Conservation (phyloP, 2,888 invertebrate species). For the Lacanobia oleracea region DNA sequence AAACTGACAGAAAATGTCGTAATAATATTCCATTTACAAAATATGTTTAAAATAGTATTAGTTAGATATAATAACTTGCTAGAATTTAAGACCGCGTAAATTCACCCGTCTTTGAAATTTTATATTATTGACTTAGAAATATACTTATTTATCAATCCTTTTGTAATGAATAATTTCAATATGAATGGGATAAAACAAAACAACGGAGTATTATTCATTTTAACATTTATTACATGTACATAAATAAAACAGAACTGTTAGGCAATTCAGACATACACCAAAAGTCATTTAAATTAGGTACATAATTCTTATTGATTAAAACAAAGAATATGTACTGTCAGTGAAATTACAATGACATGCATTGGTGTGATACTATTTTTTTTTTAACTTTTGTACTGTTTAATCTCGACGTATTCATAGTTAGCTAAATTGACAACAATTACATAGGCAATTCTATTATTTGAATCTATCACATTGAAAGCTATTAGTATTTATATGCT, state of each 20-base stretch:
- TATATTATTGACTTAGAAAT: conserved; percentile 91
- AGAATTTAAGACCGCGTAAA: conserved; percentile 87
- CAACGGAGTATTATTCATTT: conserved; percentile 74
- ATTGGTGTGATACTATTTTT: conserved; percentile 22
- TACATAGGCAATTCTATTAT: conserved; percentile 22
- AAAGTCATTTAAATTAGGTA: conserved; percentile 42
- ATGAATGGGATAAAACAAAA: conserved; percentile 86
- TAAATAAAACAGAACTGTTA: conserved; percentile 70
- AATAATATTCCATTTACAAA: conserved; percentile 90
- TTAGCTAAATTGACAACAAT: conserved; percentile 49
- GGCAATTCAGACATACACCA: conserved; percentile 60
- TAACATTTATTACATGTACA: conserved; percentile 77
- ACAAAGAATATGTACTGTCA: conserved; percentile 42
- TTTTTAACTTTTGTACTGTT: conserved; percentile 56
- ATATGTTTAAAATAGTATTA: conserved; percentile 83
- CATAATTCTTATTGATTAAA: conserved; percentile 31
- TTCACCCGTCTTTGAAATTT: conserved; percentile 91
- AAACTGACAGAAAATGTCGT: conserved; percentile 66
- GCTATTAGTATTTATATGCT: conserved; percentile 42
- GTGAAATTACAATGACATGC: conserved; percentile 35
- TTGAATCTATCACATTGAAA: conserved; percentile 60
- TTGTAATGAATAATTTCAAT: conserved; percentile 88
- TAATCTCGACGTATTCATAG: conserved; percentile 46
- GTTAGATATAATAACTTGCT: conserved; percentile 82
- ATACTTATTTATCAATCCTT: conserved; percentile 90